Evolutionary conservation across 2,888 invertebrate species (phyloP).

Genomic region (Synanthedon vespiformis): DNA sequence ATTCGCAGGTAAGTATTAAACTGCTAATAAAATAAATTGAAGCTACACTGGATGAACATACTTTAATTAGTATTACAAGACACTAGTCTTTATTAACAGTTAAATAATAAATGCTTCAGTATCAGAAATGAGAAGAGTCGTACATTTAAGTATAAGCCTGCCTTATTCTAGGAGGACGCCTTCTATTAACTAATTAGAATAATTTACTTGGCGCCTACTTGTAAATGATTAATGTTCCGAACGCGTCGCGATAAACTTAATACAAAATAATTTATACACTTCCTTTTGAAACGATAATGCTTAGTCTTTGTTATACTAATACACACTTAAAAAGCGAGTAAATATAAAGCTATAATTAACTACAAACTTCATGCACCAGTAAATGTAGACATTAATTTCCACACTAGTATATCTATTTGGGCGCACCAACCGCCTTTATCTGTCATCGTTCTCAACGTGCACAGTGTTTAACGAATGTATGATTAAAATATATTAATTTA

Average conservation of each 20-base stretch:
- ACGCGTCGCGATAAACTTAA: slow-evolving; percentile 29
- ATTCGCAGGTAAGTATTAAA: neutral
- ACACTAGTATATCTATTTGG: slow-evolving; percentile 71
- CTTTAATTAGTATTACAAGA: too few relatives aligned
- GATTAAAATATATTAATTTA: slow-evolving; percentile 15
- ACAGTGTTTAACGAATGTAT: slow-evolving; percentile 39
- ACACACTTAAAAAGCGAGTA: slow-evolving; percentile 59
- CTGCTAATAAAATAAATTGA: neutral
- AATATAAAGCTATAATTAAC: slow-evolving; percentile 68
- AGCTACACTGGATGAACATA: neutral
- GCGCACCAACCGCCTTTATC: slow-evolving; percentile 68
- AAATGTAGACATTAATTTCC: slow-evolving; percentile 71
- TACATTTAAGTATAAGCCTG: slow-evolving; percentile 3
- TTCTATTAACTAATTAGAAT: neutral
- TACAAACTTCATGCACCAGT: slow-evolving; percentile 70
- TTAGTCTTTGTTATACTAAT: slow-evolving; percentile 61
- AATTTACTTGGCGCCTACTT: slow-evolving; percentile 8
- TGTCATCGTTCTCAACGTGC: slow-evolving; percentile 57
- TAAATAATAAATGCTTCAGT: too few relatives aligned
- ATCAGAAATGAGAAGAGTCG: slow-evolving; percentile 21
- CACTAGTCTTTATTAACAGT: too few relatives aligned
- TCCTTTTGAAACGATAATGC: slow-evolving; percentile 62
- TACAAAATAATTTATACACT: slow-evolving; percentile 56
- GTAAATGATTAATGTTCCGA: neutral
- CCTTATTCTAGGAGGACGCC: too few relatives aligned